phyloP scores from a whole-genome alignment of 35 echinoderm and acorn worm genomes.

The Diadema setosum region DNA sequence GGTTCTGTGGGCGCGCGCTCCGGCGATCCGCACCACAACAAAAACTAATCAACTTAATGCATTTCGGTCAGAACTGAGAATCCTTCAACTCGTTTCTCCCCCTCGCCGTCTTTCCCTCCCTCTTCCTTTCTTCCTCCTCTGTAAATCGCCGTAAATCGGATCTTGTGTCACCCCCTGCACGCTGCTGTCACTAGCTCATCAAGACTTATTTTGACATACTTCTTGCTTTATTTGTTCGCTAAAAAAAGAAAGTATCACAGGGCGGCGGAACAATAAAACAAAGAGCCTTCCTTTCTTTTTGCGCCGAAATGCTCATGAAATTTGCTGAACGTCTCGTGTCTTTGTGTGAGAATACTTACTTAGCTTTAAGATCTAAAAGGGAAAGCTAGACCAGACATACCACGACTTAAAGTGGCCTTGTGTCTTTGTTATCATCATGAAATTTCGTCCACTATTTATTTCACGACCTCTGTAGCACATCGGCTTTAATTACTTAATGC shows the following conservation, averaged over 20 bases:
- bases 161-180: background rate
- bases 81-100: background rate
- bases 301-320: no score
- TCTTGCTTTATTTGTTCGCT: background rate
- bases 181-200: background rate
- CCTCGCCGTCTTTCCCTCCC: background rate
- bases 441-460: no score
- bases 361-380: no score
- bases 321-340: no score
- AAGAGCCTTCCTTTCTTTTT: no score
- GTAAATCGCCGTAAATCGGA: background rate
- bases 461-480: no score
- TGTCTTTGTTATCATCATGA: no score
- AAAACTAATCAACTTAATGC: constrained; percentile 13
- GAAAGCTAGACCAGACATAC: no score
- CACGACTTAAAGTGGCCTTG: no score
- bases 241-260: background rate
- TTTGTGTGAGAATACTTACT: no score
- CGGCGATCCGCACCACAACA: background rate
- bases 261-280: background rate
- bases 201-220: background rate
- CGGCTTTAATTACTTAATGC: no score
- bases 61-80: background rate
- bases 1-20: background rate
- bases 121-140: background rate